Conservation (phyloP, 1,140 invertebrate genomes). For the Drosophila trapezifrons region DNA sequence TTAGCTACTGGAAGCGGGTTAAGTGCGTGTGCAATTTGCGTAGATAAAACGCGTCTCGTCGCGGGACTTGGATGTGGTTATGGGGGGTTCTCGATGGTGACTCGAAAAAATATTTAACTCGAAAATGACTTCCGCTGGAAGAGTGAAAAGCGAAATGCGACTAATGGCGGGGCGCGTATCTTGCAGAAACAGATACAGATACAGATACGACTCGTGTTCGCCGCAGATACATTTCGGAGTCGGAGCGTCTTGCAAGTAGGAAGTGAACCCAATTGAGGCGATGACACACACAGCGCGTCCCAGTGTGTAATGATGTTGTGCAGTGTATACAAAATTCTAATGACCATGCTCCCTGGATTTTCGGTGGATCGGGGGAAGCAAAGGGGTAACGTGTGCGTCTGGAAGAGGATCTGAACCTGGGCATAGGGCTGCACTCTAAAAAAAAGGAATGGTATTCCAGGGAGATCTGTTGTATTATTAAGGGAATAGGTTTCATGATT, state of each 20-base stretch:
- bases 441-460: no score
- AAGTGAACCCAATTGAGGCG: constrained; percentile 83
- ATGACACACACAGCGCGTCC: constrained; percentile 73
- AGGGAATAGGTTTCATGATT: background rate
- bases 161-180: constrained; percentile 53
- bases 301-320: constrained; percentile 56
- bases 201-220: constrained; percentile 8
- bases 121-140: constrained; percentile 73
- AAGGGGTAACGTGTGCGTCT: constrained; percentile 38
- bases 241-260: constrained; percentile 72
- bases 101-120: constrained; percentile 52
- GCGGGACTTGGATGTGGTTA: background rate
- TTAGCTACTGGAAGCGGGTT: constrained; percentile 75
- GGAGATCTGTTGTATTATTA: no score
- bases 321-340: constrained; percentile 75
- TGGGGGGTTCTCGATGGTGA: constrained; percentile 8
- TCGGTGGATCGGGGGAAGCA: background rate
- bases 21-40: constrained; percentile 80
- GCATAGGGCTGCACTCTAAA: constrained; percentile 7
- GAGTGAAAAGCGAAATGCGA: constrained; percentile 66
- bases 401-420: constrained; percentile 19
- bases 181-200: constrained; percentile 37
- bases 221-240: constrained; percentile 65
- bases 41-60: constrained; percentile 59
- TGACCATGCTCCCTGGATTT: constrained; percentile 37